Base-by-base conservation (phyloP, 2,113 vertebrate genomes). In the Setophaga coronata region DNA sequence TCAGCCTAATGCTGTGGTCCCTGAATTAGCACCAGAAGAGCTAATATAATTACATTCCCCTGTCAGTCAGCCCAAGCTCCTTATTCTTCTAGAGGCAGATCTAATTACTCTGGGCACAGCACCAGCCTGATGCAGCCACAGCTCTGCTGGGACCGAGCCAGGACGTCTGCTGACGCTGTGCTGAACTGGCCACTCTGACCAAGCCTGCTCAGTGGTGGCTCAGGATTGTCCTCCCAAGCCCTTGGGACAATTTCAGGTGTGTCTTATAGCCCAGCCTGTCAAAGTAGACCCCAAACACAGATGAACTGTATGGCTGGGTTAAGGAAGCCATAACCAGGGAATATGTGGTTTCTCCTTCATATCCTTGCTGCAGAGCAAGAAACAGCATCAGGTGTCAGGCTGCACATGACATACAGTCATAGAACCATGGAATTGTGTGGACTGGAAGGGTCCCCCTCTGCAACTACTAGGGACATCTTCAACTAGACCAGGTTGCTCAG, bases 51-150 rank as follows among this genome's bases (percentile, higher is more conserved):
- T 92, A 48, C 15, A 42, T 45, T 43, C 19, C 7, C 43, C 16
- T 76, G 66, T 61, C 82, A 57, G 80, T 60, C 8, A 42, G 74
- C 53, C 82, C 66, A 71, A 71, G 53, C 25, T 94, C 73, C 56
- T 91, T 78, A 82, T n/a, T 84, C 65, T 89, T 76, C 67, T 51
- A 85, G 77, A 78, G 78, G 57, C 66, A 84, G 73, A 84, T 94
- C 40, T 87, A 74, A 90, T 91, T 82, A 91, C 21, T 74, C 38
- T 40, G 92, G 67, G 82, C 87, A 56, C 53, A 60, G 65, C 87
- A 84, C 43, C 78, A 93, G 56, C 56, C 60, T 91, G 26, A 66
- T 56, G 69, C 34, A 82, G 51, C 56, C 81, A 43, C 77, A 85
- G 78, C 26, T 84, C 69, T 66, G 40, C 72, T 51, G 64, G 65